Percentiles rank a stretch among this genome's conserved stretches.
Evolutionary conservation across 1,140 invertebrate species (phyloP).

Genomic region (Brachionus rotundiformis): DNA sequence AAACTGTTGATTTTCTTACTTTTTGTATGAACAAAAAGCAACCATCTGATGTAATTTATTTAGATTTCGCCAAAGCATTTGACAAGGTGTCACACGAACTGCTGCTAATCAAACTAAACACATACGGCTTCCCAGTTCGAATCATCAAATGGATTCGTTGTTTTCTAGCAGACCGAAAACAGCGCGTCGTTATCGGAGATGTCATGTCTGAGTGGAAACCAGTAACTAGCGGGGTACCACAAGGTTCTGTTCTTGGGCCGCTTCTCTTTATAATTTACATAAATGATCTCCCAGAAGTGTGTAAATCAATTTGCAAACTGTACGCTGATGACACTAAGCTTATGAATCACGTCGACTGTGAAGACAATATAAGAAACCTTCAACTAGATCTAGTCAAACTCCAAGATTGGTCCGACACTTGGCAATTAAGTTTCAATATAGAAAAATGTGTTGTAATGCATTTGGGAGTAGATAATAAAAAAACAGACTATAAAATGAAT

Average conservation of each 20-base stretch:
- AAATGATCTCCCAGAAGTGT: no score
- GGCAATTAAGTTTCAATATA: neutral
- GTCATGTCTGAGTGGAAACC: no score
- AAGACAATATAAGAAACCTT: neutral
- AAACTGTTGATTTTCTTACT: no score
- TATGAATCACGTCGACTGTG: neutral
- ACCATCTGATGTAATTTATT: no score
- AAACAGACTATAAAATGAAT: neutral
- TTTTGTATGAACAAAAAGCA: no score
- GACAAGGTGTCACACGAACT: no score
- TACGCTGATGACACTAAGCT: conserved; percentile 37
- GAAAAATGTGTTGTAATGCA: conserved; percentile 35
- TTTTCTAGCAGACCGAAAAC: no score
- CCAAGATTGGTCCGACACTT: neutral
- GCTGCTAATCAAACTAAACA: neutral
- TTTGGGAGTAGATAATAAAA: neutral
- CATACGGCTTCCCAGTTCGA: neutral
- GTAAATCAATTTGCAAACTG: neutral
- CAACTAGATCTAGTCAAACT: conserved; percentile 13
- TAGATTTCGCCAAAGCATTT: no score
- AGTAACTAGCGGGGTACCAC: no score
- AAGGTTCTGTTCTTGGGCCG: no score
- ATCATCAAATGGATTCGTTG: neutral
- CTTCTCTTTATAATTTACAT: no score
- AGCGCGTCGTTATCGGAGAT: no score